Conservation (phyloP, 1,140 invertebrate genomes). For the Protaetia brevitarsis region DNA sequence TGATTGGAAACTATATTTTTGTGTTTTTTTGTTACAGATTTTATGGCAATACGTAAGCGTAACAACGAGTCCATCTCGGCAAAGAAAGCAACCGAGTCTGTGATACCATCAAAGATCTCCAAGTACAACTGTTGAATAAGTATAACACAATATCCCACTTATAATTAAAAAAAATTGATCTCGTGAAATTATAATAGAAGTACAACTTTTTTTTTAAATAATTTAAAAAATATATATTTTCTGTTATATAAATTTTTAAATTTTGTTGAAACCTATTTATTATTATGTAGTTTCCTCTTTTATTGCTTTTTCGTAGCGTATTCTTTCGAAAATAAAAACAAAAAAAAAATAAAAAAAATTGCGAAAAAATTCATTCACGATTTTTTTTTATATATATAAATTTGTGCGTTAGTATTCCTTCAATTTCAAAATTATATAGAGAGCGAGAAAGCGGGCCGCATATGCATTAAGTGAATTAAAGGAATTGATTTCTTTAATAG, state of each 20-base stretch:
- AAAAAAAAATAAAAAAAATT: not conserved
- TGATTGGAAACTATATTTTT: not conserved
- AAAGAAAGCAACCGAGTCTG: conserved; percentile 4
- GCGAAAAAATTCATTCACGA: not conserved
- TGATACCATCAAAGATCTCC: conserved; percentile 12
- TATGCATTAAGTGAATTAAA: not conserved
- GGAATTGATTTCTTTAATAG: not conserved
- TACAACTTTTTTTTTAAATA: conserved; percentile 5
- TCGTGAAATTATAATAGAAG: not conserved
- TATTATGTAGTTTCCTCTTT: conserved; percentile 6
- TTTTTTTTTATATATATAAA: not conserved
- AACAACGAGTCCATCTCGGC: not conserved
- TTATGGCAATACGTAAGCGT: not conserved
- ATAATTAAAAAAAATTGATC: conserved; percentile 5
- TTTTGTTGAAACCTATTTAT: conserved; percentile 11
- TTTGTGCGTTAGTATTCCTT: no score
- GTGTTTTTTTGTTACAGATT: not conserved
- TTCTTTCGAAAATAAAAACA: not conserved
- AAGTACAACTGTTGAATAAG: conserved; percentile 4
- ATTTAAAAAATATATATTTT: conserved; percentile 12
- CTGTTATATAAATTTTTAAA: conserved; percentile 17
- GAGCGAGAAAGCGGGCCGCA: no score
- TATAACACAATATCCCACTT: conserved; percentile 5
- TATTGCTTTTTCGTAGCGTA: not conserved
- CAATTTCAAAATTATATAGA: no score